Base-by-base conservation (phyloP, 2,888 invertebrate species). In the Chymomyza fuscimana region DNA sequence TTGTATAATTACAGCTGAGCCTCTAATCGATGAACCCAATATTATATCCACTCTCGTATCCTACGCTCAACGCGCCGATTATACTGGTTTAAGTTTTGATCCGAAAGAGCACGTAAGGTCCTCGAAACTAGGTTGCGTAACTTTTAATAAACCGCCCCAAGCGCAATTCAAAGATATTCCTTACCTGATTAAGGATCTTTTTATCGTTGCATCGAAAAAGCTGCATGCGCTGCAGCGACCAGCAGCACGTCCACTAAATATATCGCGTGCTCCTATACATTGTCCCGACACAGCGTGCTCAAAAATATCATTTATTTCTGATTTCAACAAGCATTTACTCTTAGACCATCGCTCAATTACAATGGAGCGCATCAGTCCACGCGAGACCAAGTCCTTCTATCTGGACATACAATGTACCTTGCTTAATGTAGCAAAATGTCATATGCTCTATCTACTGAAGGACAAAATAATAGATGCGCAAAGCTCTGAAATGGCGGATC, bases 321-420 rank as follows among this genome's bases (percentile, higher is more conserved):
- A 91, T 32, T 88, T 91, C 32, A 89, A 80, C 9, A 88, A 80
- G 29, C 91, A 91, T 70, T 70, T 91, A 0, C 77, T 79, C 2
- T 72, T 82, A 4, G 87, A 90, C 58, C 91, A 91, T 73, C 74
- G 69, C 0, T 63, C 79, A n/a, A 67, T 91, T 22, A 82, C 84
- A 5, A 82, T 89, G 73, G 91, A 90, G 66, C 87, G 88, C 19
- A 86, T 91, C 19, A n/a, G 50, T 0, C 79, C 87, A 0, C 70
- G 77, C 6, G 81, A 85, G 46, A 80, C 82, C 40, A 90, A 88
- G 65, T 90, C 89, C 46, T 88, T 91, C 65, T 89, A 89, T 63
- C 63, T 91, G 15, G 89, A 91, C 76, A 79, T 86, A 0, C 82
- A 79, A 1, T 65, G 82, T 19, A 72, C 81, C 0, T 61, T 72